Evolutionary conservation across 2,797 vertebrate species (phyloP).

Genomic region (Austrolebias charrua): DNA sequence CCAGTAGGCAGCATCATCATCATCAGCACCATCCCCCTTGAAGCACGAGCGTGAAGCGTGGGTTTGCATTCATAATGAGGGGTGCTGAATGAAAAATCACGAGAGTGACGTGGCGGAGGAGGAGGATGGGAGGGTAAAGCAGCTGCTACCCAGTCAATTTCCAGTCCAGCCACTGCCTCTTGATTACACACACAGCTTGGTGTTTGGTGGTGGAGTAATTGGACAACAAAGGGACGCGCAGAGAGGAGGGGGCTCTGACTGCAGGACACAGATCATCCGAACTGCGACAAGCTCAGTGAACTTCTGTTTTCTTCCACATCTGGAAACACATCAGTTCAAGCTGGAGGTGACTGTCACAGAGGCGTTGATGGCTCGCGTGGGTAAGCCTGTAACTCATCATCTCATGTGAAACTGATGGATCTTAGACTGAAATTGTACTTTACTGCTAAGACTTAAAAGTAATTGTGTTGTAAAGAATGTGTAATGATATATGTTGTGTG

Average conservation of each 20-base stretch:
- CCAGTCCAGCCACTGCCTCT: constrained; percentile 57
- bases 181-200: constrained; percentile 23
- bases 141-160: constrained; percentile 62
- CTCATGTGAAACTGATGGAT: background rate
- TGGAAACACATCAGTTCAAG: constrained; percentile 35
- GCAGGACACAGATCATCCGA: constrained; percentile 26
- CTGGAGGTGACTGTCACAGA: constrained; percentile 73
- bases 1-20: constrained; percentile 19
- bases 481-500: background rate
- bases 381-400: constrained; percentile 51
- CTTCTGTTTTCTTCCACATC: constrained; percentile 9
- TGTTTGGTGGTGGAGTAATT: constrained; percentile 30
- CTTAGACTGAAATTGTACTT: too few species aligned
- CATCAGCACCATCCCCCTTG: constrained; percentile 12
- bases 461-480: background rate
- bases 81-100: constrained; percentile 83
- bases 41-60: constrained; percentile 67
- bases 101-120: constrained; percentile 68
- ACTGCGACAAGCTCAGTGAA: constrained; percentile 32
- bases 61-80: constrained; percentile 80
- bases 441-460: background rate
- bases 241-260: constrained; percentile 13
- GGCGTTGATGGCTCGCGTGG: constrained; percentile 59
- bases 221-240: constrained; percentile 62
- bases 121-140: constrained; percentile 65